Evolutionary conservation across 1,140 invertebrate species (phyloP), one percentile per base, ranked within the genome.

Genomic region (Polypedilum pembai): DNA sequence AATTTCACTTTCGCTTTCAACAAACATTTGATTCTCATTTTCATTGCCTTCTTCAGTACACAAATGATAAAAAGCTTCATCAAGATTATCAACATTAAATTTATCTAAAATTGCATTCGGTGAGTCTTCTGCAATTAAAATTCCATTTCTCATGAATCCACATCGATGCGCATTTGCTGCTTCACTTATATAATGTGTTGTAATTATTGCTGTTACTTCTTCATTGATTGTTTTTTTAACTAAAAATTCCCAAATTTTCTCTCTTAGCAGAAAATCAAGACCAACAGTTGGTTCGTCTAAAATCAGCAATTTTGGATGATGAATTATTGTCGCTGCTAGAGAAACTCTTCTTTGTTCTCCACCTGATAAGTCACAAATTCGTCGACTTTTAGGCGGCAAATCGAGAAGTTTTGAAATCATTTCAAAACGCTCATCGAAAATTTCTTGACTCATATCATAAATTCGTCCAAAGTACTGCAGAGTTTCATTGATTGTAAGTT

Each of bases 101-200:
- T 81, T 80, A 0, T 81, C 79, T 63, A 91, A 78, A 8, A 91
- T 82, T 65, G 84, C 80, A 7, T 80, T 80, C 0, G 94, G 94
- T 1, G 90, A 85, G 45, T 91, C 88, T 83, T 96, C 93, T 0
- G 92, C 92, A 73, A 96, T 80, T 0, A 96, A 83, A 75, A 88
- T 85, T 0, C 94, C 94, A 75, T 87, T 86, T 79, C 94, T 86
- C 86, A 96, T 89, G 18, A 96, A 83, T 40, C 94, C 93, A 78
- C 93, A 92, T 84, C 85, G 88, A 79, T 93, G 82, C 12, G 92
- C 90, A 78, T 92, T 87, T 78, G 88, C 87, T 0, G 92, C 88
- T 83, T 96, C 94, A 79, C 95, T 93, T 41, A 95, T 94, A 79
- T 96, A 96, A 83, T 96, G 94, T 1, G 94, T 96, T 0, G 94